Conservation (phyloP, 2,888 invertebrate genomes). For the Hipparchia semele region DNA sequence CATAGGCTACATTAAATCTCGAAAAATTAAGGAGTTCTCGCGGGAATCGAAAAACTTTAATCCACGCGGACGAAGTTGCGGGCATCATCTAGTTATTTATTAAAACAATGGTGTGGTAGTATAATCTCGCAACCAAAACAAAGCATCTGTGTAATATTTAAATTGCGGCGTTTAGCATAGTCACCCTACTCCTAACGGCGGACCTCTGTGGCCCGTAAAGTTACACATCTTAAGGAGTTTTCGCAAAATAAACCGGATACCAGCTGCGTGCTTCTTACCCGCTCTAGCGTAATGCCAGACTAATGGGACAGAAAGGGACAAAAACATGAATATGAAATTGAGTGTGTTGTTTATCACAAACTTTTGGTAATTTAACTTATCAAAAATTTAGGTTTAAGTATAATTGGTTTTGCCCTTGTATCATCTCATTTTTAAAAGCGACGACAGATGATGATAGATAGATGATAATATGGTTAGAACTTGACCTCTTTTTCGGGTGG, state of each 20-base stretch:
- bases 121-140: no score
- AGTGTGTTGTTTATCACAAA: background rate
- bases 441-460: no score
- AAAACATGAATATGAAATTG: background rate
- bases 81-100: no score
- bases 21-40: no score
- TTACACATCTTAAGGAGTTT: slow-evolving; percentile 35
- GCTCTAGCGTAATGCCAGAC: slow-evolving; percentile 21
- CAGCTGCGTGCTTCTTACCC: slow-evolving; percentile 28
- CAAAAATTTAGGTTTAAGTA: background rate
- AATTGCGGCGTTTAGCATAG: background rate
- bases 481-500: no score
- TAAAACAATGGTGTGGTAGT: no score
- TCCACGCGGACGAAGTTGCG: no score
- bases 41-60: no score
- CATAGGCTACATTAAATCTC: no score
- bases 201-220: slow-evolving; percentile 47
- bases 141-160: background rate
- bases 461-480: no score
- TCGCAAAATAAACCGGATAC: slow-evolving; percentile 27
- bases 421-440: no score
- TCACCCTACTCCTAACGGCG: slow-evolving; percentile 20
- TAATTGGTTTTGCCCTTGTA: no score
- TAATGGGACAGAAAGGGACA: slow-evolving; percentile 23
- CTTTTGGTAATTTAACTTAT: background rate